These are phyloP conservation scores for Sciurus carolinensis DNA, from an alignment of 2,797 vertebrate genomes.

Conservation along the genomic window DNA sequence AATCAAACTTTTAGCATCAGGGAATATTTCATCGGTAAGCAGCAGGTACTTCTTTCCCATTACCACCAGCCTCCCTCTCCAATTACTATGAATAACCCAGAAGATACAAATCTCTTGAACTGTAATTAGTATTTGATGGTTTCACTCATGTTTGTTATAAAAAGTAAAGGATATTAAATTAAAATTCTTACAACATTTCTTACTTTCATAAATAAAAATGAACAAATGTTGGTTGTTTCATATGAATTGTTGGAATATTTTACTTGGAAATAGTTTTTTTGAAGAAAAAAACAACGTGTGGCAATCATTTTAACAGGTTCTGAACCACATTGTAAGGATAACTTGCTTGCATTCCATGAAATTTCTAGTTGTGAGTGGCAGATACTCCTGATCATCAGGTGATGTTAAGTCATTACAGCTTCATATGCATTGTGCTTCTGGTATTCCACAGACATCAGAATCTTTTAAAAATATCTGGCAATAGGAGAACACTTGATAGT, in stretches of 20 bases:
- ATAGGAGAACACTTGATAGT: conserved; percentile 48
- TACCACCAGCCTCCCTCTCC: fast-evolving
- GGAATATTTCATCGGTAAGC: not conserved
- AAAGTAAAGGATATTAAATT: conserved; percentile 15
- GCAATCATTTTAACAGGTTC: not conserved
- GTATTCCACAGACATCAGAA: conserved; percentile 29
- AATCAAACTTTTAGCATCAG: not conserved
- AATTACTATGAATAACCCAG: not conserved
- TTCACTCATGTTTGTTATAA: conserved; percentile 32
- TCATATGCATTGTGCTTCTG: conserved; percentile 17
- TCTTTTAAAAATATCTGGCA: conserved; percentile 50
- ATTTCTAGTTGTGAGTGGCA: conserved; percentile 43
- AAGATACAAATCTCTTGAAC: not conserved
- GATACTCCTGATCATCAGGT: not conserved
- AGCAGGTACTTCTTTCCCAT: not conserved
- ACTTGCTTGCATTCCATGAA: not conserved
- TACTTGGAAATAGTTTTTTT: conserved; percentile 53
- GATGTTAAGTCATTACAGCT: not conserved
- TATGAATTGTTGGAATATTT: not conserved
- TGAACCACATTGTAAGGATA: not conserved
- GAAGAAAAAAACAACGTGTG: not conserved
- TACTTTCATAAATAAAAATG: not conserved
- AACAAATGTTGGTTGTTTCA: conserved; percentile 14
- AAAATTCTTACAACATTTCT: conserved; percentile 30
- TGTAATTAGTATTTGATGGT: not conserved